phyloP scores from a whole-genome alignment of 2,113 vertebrate species.

The Colius striatus region DNA sequence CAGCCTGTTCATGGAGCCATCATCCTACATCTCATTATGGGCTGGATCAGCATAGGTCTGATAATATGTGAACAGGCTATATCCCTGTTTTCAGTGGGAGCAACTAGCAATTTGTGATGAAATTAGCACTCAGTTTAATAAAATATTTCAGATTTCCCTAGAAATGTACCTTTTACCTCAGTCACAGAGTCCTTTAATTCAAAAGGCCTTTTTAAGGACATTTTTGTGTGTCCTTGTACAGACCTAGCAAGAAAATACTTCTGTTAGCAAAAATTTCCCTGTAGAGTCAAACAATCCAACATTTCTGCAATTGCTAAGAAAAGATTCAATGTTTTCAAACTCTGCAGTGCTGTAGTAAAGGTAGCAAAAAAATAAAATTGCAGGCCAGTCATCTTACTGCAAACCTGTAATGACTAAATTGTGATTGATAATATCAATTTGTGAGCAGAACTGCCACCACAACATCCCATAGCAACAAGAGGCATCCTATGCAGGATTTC shows the following conservation, averaged over 20 bases:
- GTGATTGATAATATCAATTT: neutral
- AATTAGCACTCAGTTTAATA: neutral
- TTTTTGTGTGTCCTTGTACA: neutral
- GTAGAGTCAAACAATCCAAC: neutral
- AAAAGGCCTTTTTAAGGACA: neutral
- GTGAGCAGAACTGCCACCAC: neutral
- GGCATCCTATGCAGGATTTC: neutral
- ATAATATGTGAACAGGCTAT: accelerated
- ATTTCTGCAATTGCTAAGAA: neutral
- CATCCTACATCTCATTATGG: neutral
- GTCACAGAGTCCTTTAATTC: neutral
- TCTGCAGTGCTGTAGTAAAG: neutral
- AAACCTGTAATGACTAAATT: neutral
- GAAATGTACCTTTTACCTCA: neutral
- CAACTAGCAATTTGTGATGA: neutral
- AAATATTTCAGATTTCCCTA: neutral
- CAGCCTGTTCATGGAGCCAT: neutral
- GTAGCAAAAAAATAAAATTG: neutral
- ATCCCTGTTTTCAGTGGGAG: neutral
- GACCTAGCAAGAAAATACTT: neutral
- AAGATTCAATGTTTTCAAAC: neutral
- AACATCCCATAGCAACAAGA: neutral
- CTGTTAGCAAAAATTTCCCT: neutral
- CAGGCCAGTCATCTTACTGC: neutral
- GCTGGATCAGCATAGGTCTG: neutral